Evolutionary conservation across 2,797 vertebrate species (phyloP), one percentile per base, ranked within the genome.

Genomic region (Parauchenoglanis ngamensis): DNA sequence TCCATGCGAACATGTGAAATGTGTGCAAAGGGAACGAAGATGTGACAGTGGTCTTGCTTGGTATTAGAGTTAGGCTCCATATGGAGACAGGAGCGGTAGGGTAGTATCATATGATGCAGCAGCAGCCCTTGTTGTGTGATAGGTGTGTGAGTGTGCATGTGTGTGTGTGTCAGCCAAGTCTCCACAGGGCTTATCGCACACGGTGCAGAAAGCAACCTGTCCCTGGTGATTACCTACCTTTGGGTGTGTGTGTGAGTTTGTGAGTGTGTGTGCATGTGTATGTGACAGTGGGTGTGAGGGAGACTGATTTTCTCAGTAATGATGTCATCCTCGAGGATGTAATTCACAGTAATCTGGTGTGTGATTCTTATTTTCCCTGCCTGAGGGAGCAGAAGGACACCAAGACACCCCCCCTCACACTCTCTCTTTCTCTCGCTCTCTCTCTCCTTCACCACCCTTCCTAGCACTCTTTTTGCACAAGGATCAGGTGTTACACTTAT

Each of bases 321-420:
- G 87, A 90, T 90, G 88, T 90, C 88, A 89, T 92, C 89, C 87
- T 87, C 87, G 61, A 84, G 79, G 86, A 87, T 87, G 88, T 89
- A 90, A 91, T 90, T 90, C 85, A 83, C 90, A 89, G 87, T 89
- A 87, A 90, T 88, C 85, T 88, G 67, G 65, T 89, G 86, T 89
- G 87, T 90, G 89, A 89, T 90, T 90, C 84, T 68, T 88, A 84
- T 88, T 91, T 86, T 85, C 67, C 84, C 72, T 85, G 80, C 81
- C 86, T 35, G 83, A 70, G 86, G 68, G 85, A 86, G 56, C 49
- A 21, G 75, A 35, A 89, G 88, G 84, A 67, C 73, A 52, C 28
- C 46, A 40, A 75, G 83, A 85, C 35, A 25, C 52, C 11, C 7
- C 7, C 52, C 10, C 10, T 8, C 31, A 17, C 70, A 7, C 21